Conservation (phyloP, 1,140 invertebrate genomes). For the Drosophila busckii region DNA sequence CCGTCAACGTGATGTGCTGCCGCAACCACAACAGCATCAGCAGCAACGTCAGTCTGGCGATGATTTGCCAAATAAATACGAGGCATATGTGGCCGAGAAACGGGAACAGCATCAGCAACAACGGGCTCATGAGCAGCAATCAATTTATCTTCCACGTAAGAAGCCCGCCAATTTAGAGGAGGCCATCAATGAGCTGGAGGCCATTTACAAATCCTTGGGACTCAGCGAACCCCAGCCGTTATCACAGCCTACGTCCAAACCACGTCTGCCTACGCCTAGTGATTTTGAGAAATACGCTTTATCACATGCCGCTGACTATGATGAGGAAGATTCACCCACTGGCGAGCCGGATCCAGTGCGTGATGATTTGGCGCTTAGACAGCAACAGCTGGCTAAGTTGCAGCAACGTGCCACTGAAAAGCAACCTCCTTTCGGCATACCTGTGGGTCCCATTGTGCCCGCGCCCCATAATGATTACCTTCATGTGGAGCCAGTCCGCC, state of each 20-base stretch:
- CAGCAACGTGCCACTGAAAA: slow-evolving; percentile 86
- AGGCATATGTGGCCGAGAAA: slow-evolving; percentile 70
- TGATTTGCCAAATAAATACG: slow-evolving; percentile 61
- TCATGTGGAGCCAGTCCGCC: slow-evolving; percentile 84
- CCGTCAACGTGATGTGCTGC: slow-evolving; percentile 43
- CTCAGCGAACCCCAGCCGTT: slow-evolving; percentile 84
- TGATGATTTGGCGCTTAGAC: slow-evolving; percentile 91
- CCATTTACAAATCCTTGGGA: slow-evolving; percentile 91
- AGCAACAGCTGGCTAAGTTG: slow-evolving; percentile 87
- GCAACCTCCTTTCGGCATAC: slow-evolving; percentile 94
- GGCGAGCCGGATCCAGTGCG: slow-evolving; percentile 89
- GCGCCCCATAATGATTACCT: slow-evolving; percentile 89
- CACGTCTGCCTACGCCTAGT: slow-evolving; percentile 80
- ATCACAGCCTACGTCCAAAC: slow-evolving; percentile 81
- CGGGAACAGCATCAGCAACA: slow-evolving; percentile 61
- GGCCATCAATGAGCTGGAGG: slow-evolving; percentile 91
- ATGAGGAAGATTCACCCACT: slow-evolving; percentile 79
- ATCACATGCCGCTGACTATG: slow-evolving; percentile 69
- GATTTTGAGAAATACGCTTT: slow-evolving; percentile 73
- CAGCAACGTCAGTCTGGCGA: slow-evolving; percentile 62
- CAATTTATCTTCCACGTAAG: slow-evolving; percentile 72
- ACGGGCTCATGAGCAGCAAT: slow-evolving; percentile 60
- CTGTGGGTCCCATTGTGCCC: slow-evolving; percentile 87
- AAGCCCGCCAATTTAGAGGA: slow-evolving; percentile 90
- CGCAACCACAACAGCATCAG: slow-evolving; percentile 66